Base-by-base conservation (phyloP, 2,888 invertebrate genomes). In the Sympetrum striolatum region DNA sequence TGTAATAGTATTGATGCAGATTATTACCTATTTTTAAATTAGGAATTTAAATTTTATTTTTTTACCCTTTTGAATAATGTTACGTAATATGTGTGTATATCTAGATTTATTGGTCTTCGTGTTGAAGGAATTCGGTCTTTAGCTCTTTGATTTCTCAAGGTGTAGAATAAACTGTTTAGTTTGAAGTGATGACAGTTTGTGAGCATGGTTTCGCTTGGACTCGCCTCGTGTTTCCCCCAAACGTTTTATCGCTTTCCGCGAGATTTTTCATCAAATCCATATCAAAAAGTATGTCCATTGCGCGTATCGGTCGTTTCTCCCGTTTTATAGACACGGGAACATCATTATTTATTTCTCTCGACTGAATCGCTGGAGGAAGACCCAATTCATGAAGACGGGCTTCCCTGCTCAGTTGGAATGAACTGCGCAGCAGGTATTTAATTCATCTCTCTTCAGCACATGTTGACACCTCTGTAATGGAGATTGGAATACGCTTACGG, bases 61-160 rank as follows among this genome's bases (percentile, higher is more conserved):
- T 86, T 86, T 86, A 86, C 86, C 86, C 86, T 86, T 86, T 86
- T 86, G 86, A 86, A 86, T 86, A 86, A 86, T 86, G 86, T 86
- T 86, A 86, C 37, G 86, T 86, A 86, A 86, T n/a, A 37, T 60
- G 60, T 86, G 86, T 86, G 86, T 86, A 86, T 86, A 60, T 86
- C 37, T 86, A 86, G 86, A 60, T 58, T 86, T 86, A 60, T 86
- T 60, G 86, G 58, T 86, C 58, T 86, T 53, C 58, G 86, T 86
- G 60, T 60, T 64, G 58, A 60, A 60, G 60, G 37, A 86, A 86
- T 86, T 86, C 60, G 86, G 35, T 86, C 86, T 86, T 86, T 86
- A 25, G 53, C 58, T 82, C 58, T 35, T 53, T 58, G 58, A 82
- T 58, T 86, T 35, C 60, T 86, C 37, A 60, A 86, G 35, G 86